Percentiles rank a stretch among this genome's conserved stretches.
Conservation (phyloP, 2,888 invertebrate genomes). For the Stictocephala bisonia region DNA sequence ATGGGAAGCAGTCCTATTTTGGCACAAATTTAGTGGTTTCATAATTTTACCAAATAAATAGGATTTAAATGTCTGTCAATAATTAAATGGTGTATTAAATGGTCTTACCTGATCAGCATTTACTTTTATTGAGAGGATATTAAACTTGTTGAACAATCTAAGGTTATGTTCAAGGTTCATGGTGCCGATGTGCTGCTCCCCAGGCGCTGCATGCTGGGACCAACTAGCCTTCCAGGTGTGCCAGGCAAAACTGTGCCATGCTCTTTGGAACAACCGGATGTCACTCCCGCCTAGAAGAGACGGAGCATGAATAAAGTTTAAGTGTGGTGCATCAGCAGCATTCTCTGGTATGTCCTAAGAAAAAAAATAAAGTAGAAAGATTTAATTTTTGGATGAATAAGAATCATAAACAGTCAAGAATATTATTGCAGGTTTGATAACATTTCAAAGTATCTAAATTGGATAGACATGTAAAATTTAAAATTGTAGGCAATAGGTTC, state of each 20-base stretch:
- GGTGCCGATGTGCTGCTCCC: conserved; percentile 72
- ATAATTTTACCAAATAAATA: too few relatives aligned
- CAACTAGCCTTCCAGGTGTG: conserved; percentile 75
- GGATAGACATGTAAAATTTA: too few relatives aligned
- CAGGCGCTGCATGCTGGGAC: conserved; percentile 66
- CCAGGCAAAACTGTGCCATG: conserved; percentile 65
- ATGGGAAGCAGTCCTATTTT: too few relatives aligned
- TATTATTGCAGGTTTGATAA: too few relatives aligned
- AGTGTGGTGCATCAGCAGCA: conserved; percentile 86
- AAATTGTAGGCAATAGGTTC: too few relatives aligned
- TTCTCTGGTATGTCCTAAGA: conserved; percentile 91
- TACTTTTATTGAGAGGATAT: conserved; percentile 72
- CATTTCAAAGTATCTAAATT: too few relatives aligned
- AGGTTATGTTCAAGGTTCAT: conserved; percentile 75
- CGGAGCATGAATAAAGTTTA: conserved; percentile 79
- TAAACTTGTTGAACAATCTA: conserved; percentile 69
- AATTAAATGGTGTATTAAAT: too few relatives aligned
- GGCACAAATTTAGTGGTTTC: too few relatives aligned
- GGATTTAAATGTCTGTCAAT: too few relatives aligned
- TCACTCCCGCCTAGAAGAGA: conserved; percentile 68
- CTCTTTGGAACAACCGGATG: conserved; percentile 62
- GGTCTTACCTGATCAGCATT: conserved; percentile 73
- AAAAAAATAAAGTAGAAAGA: too few relatives aligned
- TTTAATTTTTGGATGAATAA: too few relatives aligned
- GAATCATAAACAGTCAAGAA: too few relatives aligned